Conservation (phyloP, 1,140 invertebrate species). For the Sycophaga agraensis region DNA sequence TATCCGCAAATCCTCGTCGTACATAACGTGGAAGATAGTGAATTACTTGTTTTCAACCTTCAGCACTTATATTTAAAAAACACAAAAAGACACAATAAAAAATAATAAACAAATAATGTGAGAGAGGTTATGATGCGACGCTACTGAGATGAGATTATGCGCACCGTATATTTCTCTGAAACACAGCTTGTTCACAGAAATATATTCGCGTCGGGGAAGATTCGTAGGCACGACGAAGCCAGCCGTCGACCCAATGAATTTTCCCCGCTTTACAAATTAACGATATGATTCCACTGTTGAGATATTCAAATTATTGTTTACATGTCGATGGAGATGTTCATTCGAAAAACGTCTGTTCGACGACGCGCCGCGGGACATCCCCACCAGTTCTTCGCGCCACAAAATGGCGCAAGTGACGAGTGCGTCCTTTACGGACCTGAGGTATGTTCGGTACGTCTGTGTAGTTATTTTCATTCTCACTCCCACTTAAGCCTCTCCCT, state of each 20-base stretch:
- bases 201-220: neutral
- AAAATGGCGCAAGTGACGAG: slow-evolving; percentile 20
- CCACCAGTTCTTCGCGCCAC: neutral
- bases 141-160: neutral
- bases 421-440: too few species aligned
- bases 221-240: neutral
- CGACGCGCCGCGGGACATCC: neutral
- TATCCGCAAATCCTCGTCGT: neutral
- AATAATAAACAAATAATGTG: slow-evolving; percentile 3
- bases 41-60: neutral
- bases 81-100: neutral
- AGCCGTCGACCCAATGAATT: neutral
- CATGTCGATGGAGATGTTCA: slow-evolving; percentile 17
- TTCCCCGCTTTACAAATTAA: neutral
- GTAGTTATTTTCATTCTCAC: too few species aligned
- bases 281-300: neutral
- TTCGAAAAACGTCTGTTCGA: slow-evolving; percentile 10
- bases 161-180: neutral
- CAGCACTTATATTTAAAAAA: neutral
- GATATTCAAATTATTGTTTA: slow-evolving; percentile 36
- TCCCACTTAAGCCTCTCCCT: too few species aligned
- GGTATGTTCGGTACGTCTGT: too few species aligned
- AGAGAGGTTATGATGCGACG: slow-evolving; percentile 13
- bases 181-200: neutral
- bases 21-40: slow-evolving; percentile 8